A percentile compares a stretch with the other conserved stretches of the same genome.
phyloP scores from a whole-genome alignment of 2,113 vertebrate genomes.

The Oreochromis spilurus region DNA sequence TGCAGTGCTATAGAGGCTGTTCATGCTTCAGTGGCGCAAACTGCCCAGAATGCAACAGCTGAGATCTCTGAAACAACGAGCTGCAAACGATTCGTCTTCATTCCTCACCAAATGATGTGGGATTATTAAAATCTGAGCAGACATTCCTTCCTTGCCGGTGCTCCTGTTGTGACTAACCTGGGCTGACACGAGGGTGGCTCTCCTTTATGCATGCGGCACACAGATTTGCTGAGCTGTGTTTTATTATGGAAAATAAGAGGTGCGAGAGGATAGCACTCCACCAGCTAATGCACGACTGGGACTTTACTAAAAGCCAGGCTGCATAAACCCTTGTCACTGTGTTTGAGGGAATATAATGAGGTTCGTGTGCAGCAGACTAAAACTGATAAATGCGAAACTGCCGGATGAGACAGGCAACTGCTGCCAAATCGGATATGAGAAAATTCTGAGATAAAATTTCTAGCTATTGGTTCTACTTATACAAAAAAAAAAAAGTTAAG shows the following conservation, averaged over 20 bases:
- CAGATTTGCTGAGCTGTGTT: slow-evolving; percentile 61
- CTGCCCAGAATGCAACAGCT: background rate
- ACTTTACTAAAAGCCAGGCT: slow-evolving; percentile 43
- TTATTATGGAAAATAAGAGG: slow-evolving; percentile 67
- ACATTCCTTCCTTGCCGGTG: background rate
- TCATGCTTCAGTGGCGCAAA: background rate
- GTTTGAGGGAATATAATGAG: slow-evolving; percentile 56
- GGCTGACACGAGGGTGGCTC: slow-evolving; percentile 23
- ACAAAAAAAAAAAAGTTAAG: background rate
- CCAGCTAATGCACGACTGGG: slow-evolving; percentile 36
- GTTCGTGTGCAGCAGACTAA: slow-evolving; percentile 47
- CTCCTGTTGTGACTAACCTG: slow-evolving; percentile 27
- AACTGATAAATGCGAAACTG: slow-evolving; percentile 39
- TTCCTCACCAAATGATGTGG: slow-evolving; percentile 1
- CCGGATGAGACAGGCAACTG: background rate
- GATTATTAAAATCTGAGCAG: slow-evolving; percentile 3
- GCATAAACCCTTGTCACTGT: slow-evolving; percentile 32
- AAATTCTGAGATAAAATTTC: slow-evolving; percentile 4
- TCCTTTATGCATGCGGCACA: slow-evolving; percentile 47
- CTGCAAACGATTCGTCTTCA: background rate
- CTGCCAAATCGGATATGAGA: slow-evolving; percentile 21
- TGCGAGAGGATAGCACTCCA: slow-evolving; percentile 32
- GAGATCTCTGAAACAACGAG: slow-evolving; percentile 2
- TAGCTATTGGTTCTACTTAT: background rate
- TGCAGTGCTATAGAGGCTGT: background rate